A percentile compares a stretch with the other conserved stretches of the same genome.
Evolutionary conservation across 2,888 invertebrate species (phyloP).

Genomic region (Hemistola chrysoprasaria): DNA sequence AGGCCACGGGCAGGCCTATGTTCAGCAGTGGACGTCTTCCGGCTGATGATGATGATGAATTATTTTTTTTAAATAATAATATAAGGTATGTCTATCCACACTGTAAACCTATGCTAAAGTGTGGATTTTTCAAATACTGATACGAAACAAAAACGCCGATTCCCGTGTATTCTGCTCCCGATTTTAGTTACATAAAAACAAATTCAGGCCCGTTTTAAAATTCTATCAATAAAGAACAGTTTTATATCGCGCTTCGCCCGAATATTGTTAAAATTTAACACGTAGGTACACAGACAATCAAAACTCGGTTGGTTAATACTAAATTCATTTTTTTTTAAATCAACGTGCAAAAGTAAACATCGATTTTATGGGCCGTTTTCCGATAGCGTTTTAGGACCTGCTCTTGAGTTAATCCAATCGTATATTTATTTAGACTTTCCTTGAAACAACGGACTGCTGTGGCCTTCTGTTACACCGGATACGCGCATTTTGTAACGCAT

Average conservation of each 20-base stretch:
- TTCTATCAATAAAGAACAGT: conserved; percentile 22
- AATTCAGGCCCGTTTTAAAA: conserved; percentile 18
- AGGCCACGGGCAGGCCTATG: too few species aligned
- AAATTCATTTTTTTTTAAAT: conserved; percentile 42
- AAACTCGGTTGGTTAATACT: conserved; percentile 28
- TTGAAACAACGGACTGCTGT: conserved; percentile 11
- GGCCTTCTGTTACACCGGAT: conserved; percentile 16
- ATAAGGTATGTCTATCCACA: too few species aligned
- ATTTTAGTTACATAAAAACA: conserved; percentile 10
- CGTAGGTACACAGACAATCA: conserved; percentile 22
- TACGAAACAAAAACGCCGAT: neutral
- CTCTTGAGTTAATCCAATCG: conserved; percentile 37
- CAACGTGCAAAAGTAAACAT: conserved; percentile 26
- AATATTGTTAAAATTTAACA: conserved; percentile 15
- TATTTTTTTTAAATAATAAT: too few species aligned
- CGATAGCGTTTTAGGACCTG: conserved; percentile 34
- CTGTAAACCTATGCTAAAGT: too few species aligned
- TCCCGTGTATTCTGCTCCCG: neutral
- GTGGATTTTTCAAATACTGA: too few species aligned
- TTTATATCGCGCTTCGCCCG: conserved; percentile 14
- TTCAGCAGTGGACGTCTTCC: too few species aligned
- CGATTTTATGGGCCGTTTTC: conserved; percentile 38
- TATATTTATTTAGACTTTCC: conserved; percentile 41
- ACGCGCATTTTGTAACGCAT: too few species aligned
- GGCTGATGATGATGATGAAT: too few species aligned